A percentile compares a stretch with the other conserved stretches of the same genome.
Evolutionary conservation across 2,113 vertebrate species (phyloP).

Genomic region (Albula glossodonta): DNA sequence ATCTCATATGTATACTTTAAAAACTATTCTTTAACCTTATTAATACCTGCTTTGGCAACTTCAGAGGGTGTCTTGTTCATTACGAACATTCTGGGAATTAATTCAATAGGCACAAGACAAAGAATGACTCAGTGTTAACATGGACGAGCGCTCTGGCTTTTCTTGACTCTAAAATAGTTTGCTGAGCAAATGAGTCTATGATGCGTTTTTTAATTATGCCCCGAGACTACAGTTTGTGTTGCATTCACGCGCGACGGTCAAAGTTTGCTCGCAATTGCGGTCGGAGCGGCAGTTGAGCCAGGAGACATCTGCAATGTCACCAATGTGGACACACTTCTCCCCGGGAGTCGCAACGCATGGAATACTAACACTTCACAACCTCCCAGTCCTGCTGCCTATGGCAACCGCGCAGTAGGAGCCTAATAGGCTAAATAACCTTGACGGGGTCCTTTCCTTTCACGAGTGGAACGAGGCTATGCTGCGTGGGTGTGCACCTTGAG

Average conservation of each 20-base stretch:
- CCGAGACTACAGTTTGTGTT: not conserved
- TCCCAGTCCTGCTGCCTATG: not conserved
- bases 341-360: not conserved
- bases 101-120: too few species aligned
- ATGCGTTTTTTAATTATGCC: not conserved
- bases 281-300: not conserved
- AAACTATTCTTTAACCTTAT: too few species aligned
- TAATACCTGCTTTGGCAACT: too few species aligned
- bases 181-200: too few species aligned
- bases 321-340: not conserved
- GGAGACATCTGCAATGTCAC: not conserved
- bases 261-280: not conserved
- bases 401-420: not conserved
- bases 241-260: not conserved
- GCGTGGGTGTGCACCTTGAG: not conserved
- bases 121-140: too few species aligned
- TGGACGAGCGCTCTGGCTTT: too few species aligned
- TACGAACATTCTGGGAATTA: too few species aligned
- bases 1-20: too few species aligned
- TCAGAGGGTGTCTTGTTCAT: too few species aligned
- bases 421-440: not conserved
- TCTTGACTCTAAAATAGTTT: too few species aligned
- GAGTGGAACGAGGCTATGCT: not conserved
- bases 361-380: not conserved
- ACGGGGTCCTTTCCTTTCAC: not conserved